Conservation (phyloP, 2,797 vertebrate species). For the Intellagama lesueurii region DNA sequence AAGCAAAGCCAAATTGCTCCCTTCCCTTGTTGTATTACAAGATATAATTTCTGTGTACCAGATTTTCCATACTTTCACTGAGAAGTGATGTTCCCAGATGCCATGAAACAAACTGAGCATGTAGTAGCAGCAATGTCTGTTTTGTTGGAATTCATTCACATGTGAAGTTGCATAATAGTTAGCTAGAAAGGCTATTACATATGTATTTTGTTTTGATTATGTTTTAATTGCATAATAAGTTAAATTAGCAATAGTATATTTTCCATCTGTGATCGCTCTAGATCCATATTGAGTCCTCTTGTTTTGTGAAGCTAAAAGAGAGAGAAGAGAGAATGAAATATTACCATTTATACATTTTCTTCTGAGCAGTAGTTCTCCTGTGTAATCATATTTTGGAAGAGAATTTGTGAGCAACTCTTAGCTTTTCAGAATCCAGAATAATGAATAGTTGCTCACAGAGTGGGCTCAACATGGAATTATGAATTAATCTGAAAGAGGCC, state of each 20-base stretch:
- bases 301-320: not conserved
- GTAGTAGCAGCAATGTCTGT: not conserved
- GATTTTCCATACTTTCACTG: not conserved
- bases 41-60: not conserved
- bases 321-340: not conserved
- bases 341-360: not conserved
- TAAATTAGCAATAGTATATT: slow-evolving; percentile 15
- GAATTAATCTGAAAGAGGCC: not conserved
- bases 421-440: not conserved
- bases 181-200: not conserved
- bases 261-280: slow-evolving; percentile 19
- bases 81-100: slow-evolving; percentile 14
- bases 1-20: not conserved
- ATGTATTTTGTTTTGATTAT: not conserved
- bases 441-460: not conserved
- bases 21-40: too few relatives aligned
- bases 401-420: not conserved
- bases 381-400: not conserved
- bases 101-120: not conserved
- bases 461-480: not conserved
- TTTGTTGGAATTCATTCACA: not conserved
- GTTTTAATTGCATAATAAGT: slow-evolving; percentile 18
- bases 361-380: not conserved
- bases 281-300: not conserved
- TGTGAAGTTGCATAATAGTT: not conserved